Evolutionary conservation across 1,140 invertebrate genomes (phyloP), one percentile per base, ranked within the genome.

Genomic region (Macrotrachela quadricornifera): DNA sequence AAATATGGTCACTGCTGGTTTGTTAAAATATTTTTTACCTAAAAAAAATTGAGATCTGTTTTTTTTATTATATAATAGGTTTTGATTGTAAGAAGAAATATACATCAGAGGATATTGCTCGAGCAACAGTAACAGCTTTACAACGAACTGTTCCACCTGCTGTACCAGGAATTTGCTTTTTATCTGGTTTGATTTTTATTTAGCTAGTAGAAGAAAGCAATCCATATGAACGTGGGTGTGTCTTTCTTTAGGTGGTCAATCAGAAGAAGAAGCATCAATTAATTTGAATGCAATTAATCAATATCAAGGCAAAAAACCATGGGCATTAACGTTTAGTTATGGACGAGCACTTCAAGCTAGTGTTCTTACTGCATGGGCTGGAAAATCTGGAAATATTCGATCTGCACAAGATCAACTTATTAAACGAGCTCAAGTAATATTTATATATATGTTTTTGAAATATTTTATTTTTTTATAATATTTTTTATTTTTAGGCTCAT

Each of bases 271-370:
- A 63, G 88, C 91, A 6, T 83, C 88, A 0, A 72, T 90, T 13
- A 86, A 95, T 68, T 74, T 96, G 64, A 82, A 90, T 64, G 87
- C 87, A 41, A 92, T 96, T 66, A 96, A 96, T 70, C 77, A 79
- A 59, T 30, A 30, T 30, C 8, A 2, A 30, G 8, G 37, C 12
- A 54, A 50, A 64, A n/a, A n/a, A n/a, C 90, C 91, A 37, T 96
- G 91, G 91, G 77, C 80, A n/a, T 72, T 96, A 4, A 88, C 86
- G 57, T 96, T 96, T 79, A 90, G 85, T 55, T 96, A 85, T 66
- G 91, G 91, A 13, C 79, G 90, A 41, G 78, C 78, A 45, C 69
- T 79, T n/a, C 77, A 81, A 71, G 90, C 90, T 9, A 88, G 85
- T 41, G 88, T 88, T 0, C 76, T 95, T 62, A 79, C 80, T 40